Evolutionary conservation across 1,140 invertebrate species (phyloP).

Genomic region (Vanessa atalanta): DNA sequence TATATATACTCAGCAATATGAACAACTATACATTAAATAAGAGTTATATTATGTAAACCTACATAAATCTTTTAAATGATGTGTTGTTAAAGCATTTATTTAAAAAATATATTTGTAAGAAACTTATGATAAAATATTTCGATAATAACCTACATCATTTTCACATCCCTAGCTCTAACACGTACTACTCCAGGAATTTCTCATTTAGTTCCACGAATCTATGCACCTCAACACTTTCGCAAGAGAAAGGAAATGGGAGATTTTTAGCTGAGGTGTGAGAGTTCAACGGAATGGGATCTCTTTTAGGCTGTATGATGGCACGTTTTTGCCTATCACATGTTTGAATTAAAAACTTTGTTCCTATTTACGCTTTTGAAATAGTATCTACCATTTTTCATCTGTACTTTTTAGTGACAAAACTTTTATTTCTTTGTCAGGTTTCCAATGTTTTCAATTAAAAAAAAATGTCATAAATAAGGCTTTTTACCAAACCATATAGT

Average conservation of each 20-base stretch:
- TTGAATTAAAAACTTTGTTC: constrained; percentile 15
- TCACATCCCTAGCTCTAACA: constrained; percentile 46
- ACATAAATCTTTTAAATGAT: no score
- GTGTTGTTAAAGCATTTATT: no score
- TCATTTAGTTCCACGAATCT: constrained; percentile 60
- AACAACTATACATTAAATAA: not conserved
- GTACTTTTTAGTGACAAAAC: not conserved
- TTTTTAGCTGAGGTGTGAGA: constrained; percentile 26
- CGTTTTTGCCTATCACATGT: constrained; percentile 7
- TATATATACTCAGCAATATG: not conserved
- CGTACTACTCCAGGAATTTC: constrained; percentile 57
- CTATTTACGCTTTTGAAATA: constrained; percentile 21
- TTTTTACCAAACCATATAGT: not conserved
- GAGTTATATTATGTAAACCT: not conserved
- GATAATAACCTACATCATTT: constrained; percentile 8
- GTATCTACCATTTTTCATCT: constrained; percentile 1
- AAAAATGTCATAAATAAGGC: no score
- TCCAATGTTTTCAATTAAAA: not conserved
- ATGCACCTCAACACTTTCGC: constrained; percentile 52
- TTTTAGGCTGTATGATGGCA: constrained; percentile 17
- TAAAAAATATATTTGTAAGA: not conserved
- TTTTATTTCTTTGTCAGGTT: not conserved
- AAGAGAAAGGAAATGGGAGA: constrained; percentile 30
- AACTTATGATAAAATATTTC: not conserved
- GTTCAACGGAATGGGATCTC: constrained; percentile 25